A percentile compares a stretch with the other conserved stretches of the same genome.
phyloP scores from a whole-genome alignment of 2,113 vertebrate genomes.

The Boulengeromyrus knoepffleri region DNA sequence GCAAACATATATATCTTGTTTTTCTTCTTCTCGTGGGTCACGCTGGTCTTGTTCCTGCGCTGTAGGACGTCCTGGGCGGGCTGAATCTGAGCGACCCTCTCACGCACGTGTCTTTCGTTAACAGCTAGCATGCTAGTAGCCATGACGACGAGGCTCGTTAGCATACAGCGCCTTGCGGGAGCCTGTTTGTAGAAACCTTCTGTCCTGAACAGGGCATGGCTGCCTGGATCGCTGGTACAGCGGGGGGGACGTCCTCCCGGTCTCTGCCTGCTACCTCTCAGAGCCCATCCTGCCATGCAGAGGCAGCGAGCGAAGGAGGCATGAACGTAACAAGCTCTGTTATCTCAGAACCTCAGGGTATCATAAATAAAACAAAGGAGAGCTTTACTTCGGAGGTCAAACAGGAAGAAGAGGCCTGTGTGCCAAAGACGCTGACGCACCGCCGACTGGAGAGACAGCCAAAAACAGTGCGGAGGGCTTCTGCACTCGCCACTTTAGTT shows the following conservation, averaged over 20 bases:
- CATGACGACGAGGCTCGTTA: neutral
- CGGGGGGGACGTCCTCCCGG: conserved; percentile 31
- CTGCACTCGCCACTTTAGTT: neutral
- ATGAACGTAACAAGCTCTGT: neutral
- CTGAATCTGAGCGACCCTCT: neutral
- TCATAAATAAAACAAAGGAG: conserved; percentile 25
- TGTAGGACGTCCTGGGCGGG: neutral
- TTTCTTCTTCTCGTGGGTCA: neutral
- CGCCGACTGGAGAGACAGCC: neutral
- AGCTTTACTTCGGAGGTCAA: conserved; percentile 25
- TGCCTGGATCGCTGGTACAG: conserved; percentile 42
- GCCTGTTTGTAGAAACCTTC: neutral
- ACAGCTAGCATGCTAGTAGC: neutral
- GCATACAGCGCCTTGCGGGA: neutral
- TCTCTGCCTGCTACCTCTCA: conserved; percentile 21
- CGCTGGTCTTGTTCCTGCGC: neutral
- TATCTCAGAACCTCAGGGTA: conserved; percentile 10
- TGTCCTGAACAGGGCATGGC: neutral
- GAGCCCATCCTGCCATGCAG: neutral
- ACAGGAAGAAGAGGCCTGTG: neutral
- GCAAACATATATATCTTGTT: neutral
- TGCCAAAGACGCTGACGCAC: neutral
- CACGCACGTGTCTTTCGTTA: neutral
- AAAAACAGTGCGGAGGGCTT: neutral
- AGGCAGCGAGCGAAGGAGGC: no score